Percentiles rank a stretch among this genome's conserved stretches.
phyloP scores from a whole-genome alignment of 2,888 invertebrate species.

The Eupeodes luniger region DNA sequence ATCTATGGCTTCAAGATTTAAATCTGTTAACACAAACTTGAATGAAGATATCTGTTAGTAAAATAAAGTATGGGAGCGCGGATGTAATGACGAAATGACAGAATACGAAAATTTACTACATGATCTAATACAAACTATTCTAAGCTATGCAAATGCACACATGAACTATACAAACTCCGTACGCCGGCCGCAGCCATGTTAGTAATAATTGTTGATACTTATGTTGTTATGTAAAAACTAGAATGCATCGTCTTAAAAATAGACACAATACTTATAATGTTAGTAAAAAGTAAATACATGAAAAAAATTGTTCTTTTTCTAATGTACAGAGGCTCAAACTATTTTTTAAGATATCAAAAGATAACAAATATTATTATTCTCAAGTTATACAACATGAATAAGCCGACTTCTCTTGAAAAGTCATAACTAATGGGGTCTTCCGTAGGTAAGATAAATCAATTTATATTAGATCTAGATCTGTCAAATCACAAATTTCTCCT shows the following conservation, averaged over 20 bases:
- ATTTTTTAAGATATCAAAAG: too few species aligned
- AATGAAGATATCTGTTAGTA: conserved; percentile 8
- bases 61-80: not conserved
- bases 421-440: too few species aligned
- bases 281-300: conserved; percentile 37
- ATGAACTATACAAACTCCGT: conserved; percentile 17
- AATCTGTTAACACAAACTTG: conserved; percentile 16
- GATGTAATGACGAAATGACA: not conserved
- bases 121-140: not conserved
- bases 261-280: conserved; percentile 49
- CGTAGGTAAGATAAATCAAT: too few species aligned
- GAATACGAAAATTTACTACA: not conserved
- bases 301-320: not conserved
- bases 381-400: too few species aligned
- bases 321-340: not conserved
- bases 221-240: conserved; percentile 57
- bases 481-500: too few species aligned
- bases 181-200: conserved; percentile 28
- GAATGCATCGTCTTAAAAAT: conserved; percentile 48
- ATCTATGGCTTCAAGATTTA: conserved; percentile 40
- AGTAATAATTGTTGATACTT: conserved; percentile 32
- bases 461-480: too few species aligned
- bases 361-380: too few species aligned
- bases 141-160: not conserved
- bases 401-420: too few species aligned